A percentile compares a stretch with the other conserved stretches of the same genome.
Evolutionary conservation across 2,113 vertebrate genomes (phyloP).

Genomic region (Syngnathus typhle): DNA sequence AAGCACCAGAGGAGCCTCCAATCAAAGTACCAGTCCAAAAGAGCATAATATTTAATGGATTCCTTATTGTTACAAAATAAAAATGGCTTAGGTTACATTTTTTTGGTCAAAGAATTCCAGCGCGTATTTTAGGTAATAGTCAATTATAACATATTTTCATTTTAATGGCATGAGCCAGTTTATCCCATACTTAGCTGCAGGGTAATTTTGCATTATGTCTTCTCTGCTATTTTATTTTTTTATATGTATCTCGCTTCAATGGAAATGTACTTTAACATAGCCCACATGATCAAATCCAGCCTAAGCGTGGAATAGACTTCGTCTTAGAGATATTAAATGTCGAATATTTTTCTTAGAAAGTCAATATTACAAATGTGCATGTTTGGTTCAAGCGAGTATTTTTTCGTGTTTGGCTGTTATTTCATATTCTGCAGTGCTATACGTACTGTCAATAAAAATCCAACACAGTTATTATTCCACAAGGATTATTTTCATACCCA

Average conservation of each 20-base stretch:
- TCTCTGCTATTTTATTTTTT: background rate
- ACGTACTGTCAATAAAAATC: background rate
- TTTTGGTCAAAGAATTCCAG: slow-evolving; percentile 34
- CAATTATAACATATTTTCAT: slow-evolving; percentile 25
- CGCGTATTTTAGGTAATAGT: slow-evolving; percentile 29
- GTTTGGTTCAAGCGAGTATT: background rate
- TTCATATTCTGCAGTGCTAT: background rate
- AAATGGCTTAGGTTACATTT: slow-evolving; percentile 32
- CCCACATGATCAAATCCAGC: slow-evolving; percentile 11
- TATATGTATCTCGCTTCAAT: slow-evolving; percentile 5
- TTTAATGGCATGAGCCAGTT: slow-evolving; percentile 11
- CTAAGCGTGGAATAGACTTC: slow-evolving; percentile 9
- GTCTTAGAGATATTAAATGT: slow-evolving; percentile 36
- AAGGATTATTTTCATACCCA: too few species aligned
- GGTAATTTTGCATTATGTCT: slow-evolving; percentile 15
- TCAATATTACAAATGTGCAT: background rate
- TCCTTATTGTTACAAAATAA: slow-evolving; percentile 45
- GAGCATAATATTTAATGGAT: slow-evolving; percentile 48
- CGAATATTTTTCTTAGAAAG: slow-evolving; percentile 29
- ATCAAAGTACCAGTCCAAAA: slow-evolving; percentile 39
- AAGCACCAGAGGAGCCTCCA: slow-evolving; percentile 26
- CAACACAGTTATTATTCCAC: too few species aligned
- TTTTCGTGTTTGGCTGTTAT: background rate
- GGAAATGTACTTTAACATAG: slow-evolving; percentile 13
- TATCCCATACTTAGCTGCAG: slow-evolving; percentile 9